Conservation (phyloP, 1,140 invertebrate species). For the Drosophila obscura region DNA sequence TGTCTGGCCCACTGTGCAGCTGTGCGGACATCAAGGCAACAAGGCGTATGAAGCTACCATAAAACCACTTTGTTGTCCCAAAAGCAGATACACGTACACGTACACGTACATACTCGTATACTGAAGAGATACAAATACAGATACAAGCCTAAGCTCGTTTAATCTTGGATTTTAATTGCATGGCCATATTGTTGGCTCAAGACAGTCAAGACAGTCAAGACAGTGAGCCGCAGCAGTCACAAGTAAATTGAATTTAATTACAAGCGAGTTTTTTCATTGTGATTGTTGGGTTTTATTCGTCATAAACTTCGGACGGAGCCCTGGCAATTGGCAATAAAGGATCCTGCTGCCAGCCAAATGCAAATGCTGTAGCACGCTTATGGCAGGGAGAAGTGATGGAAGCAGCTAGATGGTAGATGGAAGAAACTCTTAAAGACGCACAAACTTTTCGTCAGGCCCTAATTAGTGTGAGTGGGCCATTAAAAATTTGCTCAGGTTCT, state of each 20-base stretch:
- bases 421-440: conserved; percentile 46
- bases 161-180: conserved; percentile 79
- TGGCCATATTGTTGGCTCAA: conserved; percentile 59
- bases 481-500: conserved; percentile 64
- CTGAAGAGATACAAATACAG: conserved; percentile 19
- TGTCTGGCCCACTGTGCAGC: conserved; percentile 43
- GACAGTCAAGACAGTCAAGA: conserved; percentile 11
- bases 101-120: neutral
- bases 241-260: conserved; percentile 82
- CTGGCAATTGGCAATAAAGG: conserved; percentile 53
- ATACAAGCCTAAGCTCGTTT: conserved; percentile 59
- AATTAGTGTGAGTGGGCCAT: conserved; percentile 74
- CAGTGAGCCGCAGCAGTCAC: conserved; percentile 48
- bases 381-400: no score
- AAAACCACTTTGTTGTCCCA: conserved; percentile 71
- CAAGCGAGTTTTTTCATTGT: conserved; percentile 68
- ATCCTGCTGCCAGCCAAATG: conserved; percentile 48
- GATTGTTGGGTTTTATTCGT: conserved; percentile 72
- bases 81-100: conserved; percentile 21
- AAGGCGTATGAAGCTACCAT: conserved; percentile 58
- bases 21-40: conserved; percentile 45
- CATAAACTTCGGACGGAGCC: conserved; percentile 60
- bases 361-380: conserved; percentile 35
- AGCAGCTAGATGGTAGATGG: neutral
- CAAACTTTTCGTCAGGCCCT: conserved; percentile 50